These are phyloP conservation scores for Drosophila jambulina DNA, from an alignment of 1,140 invertebrate species.

Conservation along the genomic window DNA sequence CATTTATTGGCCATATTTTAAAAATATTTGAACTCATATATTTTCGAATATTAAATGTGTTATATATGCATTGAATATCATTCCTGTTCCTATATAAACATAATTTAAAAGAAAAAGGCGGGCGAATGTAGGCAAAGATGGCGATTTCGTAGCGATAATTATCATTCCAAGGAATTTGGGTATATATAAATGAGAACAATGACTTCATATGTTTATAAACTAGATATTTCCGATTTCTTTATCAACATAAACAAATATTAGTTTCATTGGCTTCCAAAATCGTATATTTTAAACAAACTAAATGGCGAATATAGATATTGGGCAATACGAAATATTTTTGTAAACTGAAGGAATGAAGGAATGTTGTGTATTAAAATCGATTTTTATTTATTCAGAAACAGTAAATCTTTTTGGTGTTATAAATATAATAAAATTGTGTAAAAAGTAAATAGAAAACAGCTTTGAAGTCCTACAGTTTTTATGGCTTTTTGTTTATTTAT, in stretches of 20 bases:
- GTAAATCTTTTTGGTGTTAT: background rate
- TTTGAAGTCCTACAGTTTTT: background rate
- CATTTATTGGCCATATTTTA: slow-evolving; percentile 5
- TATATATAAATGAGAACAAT: slow-evolving; percentile 24
- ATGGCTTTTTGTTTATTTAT: slow-evolving; percentile 1
- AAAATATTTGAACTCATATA: slow-evolving; percentile 4
- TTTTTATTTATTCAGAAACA: background rate
- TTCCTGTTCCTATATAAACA: slow-evolving; percentile 27
- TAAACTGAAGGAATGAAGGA: background rate
- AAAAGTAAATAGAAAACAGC: background rate
- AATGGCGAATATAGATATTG: slow-evolving; percentile 22
- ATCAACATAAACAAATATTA: slow-evolving; percentile 46
- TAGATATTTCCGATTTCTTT: slow-evolving; percentile 35
- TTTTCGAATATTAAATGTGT: background rate
- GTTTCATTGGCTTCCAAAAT: slow-evolving; percentile 7
- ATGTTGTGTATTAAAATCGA: slow-evolving; percentile 2
- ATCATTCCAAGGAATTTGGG: slow-evolving; percentile 14
- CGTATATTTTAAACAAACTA: slow-evolving; percentile 18
- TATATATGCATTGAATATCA: background rate
- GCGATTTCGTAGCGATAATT: slow-evolving; percentile 4
- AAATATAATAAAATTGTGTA: slow-evolving; percentile 4
- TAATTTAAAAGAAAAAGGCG: slow-evolving; percentile 15
- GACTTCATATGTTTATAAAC: slow-evolving; percentile 43
- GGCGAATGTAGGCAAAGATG: slow-evolving; percentile 4
- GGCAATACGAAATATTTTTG: slow-evolving; percentile 12